Evolutionary conservation across 1,140 invertebrate species (phyloP).

Genomic region (Hylaeus anthracinus): DNA sequence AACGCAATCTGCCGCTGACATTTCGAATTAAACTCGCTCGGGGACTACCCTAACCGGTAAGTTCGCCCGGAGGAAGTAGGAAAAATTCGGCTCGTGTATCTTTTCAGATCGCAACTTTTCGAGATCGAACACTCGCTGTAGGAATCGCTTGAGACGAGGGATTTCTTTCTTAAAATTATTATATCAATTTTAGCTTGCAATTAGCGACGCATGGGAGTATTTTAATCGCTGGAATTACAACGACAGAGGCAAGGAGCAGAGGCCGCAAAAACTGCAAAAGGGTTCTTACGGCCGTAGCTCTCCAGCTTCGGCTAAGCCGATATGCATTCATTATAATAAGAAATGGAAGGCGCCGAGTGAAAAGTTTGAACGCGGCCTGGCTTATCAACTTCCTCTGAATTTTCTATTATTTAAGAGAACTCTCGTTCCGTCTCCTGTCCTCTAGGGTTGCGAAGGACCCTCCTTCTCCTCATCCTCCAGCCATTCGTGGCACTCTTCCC

Average conservation of each 20-base stretch:
- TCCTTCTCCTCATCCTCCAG: conserved; percentile 36
- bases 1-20: conserved; percentile 76
- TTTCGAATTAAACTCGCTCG: conserved; percentile 57
- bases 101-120: too few relatives aligned
- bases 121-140: too few relatives aligned
- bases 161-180: too few relatives aligned
- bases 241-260: background rate
- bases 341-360: conserved; percentile 78
- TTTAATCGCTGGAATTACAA: conserved; percentile 9
- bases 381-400: conserved; percentile 80
- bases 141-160: too few relatives aligned
- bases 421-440: conserved; percentile 51
- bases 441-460: conserved; percentile 33
- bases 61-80: background rate
- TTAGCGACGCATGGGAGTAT: background rate
- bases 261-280: conserved; percentile 71
- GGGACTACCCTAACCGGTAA: conserved; percentile 36
- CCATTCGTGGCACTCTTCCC: conserved; percentile 28
- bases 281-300: conserved; percentile 72
- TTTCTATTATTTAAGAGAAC: conserved; percentile 80
- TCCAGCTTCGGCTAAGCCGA: conserved; percentile 78
- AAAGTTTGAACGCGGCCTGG: conserved; percentile 78
- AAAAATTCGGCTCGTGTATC: too few relatives aligned
- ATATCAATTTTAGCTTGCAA: background rate
- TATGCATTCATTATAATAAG: conserved; percentile 82